phyloP scores from a whole-genome alignment of 2,797 vertebrate species.

The Peromyscus nudipes region DNA sequence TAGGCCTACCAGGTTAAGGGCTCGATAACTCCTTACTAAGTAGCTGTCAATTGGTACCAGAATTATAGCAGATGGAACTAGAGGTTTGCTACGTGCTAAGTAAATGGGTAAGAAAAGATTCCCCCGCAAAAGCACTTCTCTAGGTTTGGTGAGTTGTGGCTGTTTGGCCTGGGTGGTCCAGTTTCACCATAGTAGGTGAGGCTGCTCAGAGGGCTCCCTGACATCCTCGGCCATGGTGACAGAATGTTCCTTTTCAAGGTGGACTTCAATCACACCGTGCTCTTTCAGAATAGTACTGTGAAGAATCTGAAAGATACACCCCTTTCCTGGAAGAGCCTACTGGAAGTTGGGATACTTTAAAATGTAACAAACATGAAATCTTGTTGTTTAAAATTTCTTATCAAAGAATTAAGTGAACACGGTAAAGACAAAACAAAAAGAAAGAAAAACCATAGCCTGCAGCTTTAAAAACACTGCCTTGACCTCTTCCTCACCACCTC shows the following conservation, averaged over 20 bases:
- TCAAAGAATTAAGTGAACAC: neutral
- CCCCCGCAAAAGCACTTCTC: neutral
- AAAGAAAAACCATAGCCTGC: neutral
- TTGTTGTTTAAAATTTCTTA: neutral
- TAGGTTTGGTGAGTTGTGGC: neutral
- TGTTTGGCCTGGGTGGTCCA: neutral
- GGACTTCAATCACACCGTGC: neutral
- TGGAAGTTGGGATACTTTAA: neutral
- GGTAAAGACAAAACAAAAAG: slow-evolving; percentile 16
- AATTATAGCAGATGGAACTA: neutral
- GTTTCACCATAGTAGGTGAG: neutral
- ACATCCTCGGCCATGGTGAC: neutral
- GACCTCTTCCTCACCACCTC: neutral
- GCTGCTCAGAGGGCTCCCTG: neutral
- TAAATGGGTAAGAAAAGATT: neutral
- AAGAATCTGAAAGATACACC: neutral
- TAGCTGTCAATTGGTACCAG: neutral
- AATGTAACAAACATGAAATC: neutral
- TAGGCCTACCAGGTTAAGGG: neutral
- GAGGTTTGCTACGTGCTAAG: neutral
- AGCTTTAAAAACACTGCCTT: neutral
- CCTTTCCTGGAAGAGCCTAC: neutral
- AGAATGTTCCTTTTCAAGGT: neutral
- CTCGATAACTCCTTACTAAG: neutral
- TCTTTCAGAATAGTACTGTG: neutral